A percentile compares a stretch with the other conserved stretches of the same genome.
These are phyloP conservation scores for Acanthococcus lagerstroemiae DNA, from an alignment of 2,888 invertebrate genomes.

Conservation along the genomic window DNA sequence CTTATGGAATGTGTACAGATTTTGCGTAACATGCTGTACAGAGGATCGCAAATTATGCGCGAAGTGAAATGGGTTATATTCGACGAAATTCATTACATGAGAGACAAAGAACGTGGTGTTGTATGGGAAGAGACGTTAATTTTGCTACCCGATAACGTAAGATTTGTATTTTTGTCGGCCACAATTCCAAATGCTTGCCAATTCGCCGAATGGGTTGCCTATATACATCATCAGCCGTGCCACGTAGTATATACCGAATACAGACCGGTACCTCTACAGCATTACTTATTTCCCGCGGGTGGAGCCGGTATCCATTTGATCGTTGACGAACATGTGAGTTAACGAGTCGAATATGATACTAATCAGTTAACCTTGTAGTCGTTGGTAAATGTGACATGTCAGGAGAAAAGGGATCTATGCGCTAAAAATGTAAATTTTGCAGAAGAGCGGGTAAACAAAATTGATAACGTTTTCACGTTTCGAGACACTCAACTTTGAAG, in stretches of 20 bases:
- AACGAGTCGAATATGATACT: too few species aligned
- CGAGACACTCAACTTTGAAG: too few species aligned
- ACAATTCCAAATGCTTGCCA: slow-evolving; percentile 98
- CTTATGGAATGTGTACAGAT: slow-evolving; percentile 52
- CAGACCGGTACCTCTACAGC: slow-evolving; percentile 93
- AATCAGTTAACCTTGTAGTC: too few species aligned
- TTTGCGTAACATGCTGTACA: slow-evolving; percentile 93
- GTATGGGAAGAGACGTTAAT: slow-evolving; percentile 99
- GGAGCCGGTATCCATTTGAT: slow-evolving; percentile 94
- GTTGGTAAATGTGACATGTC: too few species aligned
- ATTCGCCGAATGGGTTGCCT: slow-evolving; percentile 88
- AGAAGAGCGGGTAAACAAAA: too few species aligned
- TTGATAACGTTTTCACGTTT: too few species aligned
- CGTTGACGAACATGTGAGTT: slow-evolving; percentile 69
- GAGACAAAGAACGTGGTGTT: slow-evolving; percentile 97
- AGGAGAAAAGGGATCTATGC: too few species aligned
- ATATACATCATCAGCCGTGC: slow-evolving; percentile 90
- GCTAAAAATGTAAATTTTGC: too few species aligned
- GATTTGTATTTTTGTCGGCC: slow-evolving; percentile 96
- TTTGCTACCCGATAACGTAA: slow-evolving; percentile 90
- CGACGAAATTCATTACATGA: slow-evolving; percentile 99
- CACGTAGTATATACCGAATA: slow-evolving; percentile 99
- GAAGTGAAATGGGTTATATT: slow-evolving; percentile 99
- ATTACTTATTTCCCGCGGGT: slow-evolving; percentile 94
- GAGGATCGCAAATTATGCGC: slow-evolving; percentile 96